Percentiles rank a stretch among this genome's conserved stretches.
Evolutionary conservation across 2,888 invertebrate species (phyloP).

Genomic region (Lithophane ornitopus): DNA sequence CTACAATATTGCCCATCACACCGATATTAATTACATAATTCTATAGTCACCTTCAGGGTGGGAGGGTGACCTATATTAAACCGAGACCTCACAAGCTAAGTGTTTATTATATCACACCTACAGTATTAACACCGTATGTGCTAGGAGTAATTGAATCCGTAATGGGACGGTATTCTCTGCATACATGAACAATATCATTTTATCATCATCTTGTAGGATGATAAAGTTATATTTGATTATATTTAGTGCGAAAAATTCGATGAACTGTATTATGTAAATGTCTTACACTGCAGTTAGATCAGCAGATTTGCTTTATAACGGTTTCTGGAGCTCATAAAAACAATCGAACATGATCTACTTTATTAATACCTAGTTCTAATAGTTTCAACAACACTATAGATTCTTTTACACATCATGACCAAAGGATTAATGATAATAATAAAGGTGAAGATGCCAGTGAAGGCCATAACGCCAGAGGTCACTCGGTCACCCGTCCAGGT

Average conservation of each 20-base stretch:
- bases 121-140: slow-evolving; percentile 37
- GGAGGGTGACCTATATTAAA: slow-evolving; percentile 42
- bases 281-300: not conserved
- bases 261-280: not conserved
- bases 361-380: slow-evolving; percentile 34
- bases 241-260: not conserved
- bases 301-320: not conserved
- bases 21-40: slow-evolving; percentile 28
- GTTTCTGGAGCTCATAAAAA: not conserved
- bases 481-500: slow-evolving; percentile 72
- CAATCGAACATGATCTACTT: not conserved
- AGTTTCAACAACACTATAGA: slow-evolving; percentile 35
- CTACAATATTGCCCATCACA: slow-evolving; percentile 6
- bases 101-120: slow-evolving; percentile 51
- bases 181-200: not conserved
- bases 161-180: slow-evolving; percentile 41
- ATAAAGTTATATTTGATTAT: not conserved
- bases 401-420: slow-evolving; percentile 72
- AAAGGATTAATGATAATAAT: slow-evolving; percentile 78
- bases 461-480: slow-evolving; percentile 70
- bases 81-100: slow-evolving; percentile 38
- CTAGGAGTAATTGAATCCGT: slow-evolving; percentile 43
- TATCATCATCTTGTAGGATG: not conserved
- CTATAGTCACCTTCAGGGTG: slow-evolving; percentile 17
- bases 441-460: slow-evolving; percentile 70